Percentiles rank a stretch among this genome's conserved stretches.
These are phyloP conservation scores for Malurus melanocephalus DNA, from an alignment of 2,113 vertebrate genomes.

Conservation along the genomic window DNA sequence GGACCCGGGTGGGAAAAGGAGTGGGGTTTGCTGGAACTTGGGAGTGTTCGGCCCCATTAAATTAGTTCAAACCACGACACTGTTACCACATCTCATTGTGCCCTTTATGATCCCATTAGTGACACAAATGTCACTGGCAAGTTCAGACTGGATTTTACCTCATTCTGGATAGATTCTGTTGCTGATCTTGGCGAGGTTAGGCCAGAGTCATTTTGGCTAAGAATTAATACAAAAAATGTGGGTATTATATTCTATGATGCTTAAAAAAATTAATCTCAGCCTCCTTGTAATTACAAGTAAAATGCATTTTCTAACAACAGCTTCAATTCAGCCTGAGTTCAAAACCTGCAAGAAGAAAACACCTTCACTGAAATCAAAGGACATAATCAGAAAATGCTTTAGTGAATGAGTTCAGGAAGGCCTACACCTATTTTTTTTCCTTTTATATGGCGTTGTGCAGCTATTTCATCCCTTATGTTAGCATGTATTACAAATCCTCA, in stretches of 20 bases:
- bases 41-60: too few species aligned
- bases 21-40: too few species aligned
- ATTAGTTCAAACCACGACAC: too few species aligned
- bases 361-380: background rate
- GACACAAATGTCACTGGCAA: background rate
- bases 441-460: background rate
- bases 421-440: background rate
- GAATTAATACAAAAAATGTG: background rate
- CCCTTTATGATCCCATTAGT: background rate
- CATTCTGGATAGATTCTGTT: background rate
- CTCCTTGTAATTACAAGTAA: background rate
- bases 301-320: background rate
- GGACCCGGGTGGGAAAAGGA: too few species aligned
- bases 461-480: background rate
- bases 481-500: background rate
- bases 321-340: background rate
- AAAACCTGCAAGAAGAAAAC: background rate
- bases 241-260: background rate
- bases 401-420: background rate
- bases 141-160: background rate
- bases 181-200: background rate
- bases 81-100: background rate
- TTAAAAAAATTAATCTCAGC: background rate
- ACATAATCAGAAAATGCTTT: background rate
- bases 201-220: background rate